These are phyloP conservation scores for Ophion costatus DNA, from an alignment of 2,888 invertebrate genomes.

Conservation along the genomic window DNA sequence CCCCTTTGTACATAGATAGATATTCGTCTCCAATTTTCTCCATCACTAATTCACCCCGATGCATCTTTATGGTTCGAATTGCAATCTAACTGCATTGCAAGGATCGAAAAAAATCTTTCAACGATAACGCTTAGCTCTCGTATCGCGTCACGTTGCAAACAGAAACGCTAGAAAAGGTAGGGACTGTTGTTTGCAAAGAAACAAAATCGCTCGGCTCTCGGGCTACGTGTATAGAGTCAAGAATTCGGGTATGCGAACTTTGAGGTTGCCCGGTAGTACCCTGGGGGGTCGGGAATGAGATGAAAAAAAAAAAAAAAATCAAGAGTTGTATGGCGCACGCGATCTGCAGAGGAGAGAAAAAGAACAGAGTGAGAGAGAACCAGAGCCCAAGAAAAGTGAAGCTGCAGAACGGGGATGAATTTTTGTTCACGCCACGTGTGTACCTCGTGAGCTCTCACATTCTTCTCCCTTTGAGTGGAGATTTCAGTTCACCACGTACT, in stretches of 20 bases:
- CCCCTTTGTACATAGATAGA: no score
- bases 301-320: constrained; percentile 47
- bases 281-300: constrained; percentile 6
- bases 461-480: constrained; percentile 74
- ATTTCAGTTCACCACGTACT: constrained; percentile 48
- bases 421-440: constrained; percentile 76
- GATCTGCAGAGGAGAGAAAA: neutral
- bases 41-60: no score
- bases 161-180: neutral
- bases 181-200: neutral
- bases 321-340: constrained; percentile 2
- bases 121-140: neutral
- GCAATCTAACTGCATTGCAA: no score
- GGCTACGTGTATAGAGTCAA: neutral
- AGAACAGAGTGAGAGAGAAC: constrained; percentile 16
- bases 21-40: no score
- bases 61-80: no score
- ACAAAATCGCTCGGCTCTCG: constrained; percentile 1
- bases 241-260: constrained; percentile 8
- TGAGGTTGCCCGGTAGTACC: neutral
- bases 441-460: constrained; percentile 72
- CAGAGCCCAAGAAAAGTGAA: neutral
- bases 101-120: neutral
- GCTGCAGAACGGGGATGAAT: constrained; percentile 21
- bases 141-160: neutral